A percentile compares a stretch with the other conserved stretches of the same genome.
phyloP scores from a whole-genome alignment of 2,888 invertebrate genomes.

The Zaprionus obscuricornis region DNA sequence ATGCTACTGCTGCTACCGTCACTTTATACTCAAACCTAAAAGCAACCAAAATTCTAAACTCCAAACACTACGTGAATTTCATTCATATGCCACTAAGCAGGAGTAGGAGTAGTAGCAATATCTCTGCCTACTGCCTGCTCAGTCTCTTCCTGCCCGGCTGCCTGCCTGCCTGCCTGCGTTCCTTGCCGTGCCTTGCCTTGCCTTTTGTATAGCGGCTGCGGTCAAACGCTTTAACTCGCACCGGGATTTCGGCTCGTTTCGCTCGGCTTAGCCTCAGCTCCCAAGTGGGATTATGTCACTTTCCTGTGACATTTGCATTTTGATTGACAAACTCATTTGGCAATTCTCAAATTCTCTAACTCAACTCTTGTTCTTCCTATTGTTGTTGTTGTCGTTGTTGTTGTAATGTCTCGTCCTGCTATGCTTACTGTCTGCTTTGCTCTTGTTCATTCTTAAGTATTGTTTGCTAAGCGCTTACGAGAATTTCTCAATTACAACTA shows the following conservation, averaged over 20 bases:
- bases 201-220: conserved; percentile 57
- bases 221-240: conserved; percentile 80
- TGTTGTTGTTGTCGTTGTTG: too few species aligned
- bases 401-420: conserved; percentile 3
- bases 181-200: not conserved
- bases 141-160: not conserved
- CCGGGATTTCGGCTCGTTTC: conserved; percentile 73
- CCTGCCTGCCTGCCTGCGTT: not conserved
- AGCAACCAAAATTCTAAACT: conserved; percentile 52
- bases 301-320: conserved; percentile 81
- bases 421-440: not conserved
- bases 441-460: conserved; percentile 6
- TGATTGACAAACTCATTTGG: conserved; percentile 80
- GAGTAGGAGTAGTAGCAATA: too few species aligned
- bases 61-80: conserved; percentile 47
- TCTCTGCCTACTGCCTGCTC: not conserved
- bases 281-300: conserved; percentile 83
- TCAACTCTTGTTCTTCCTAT: too few species aligned
- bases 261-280: conserved; percentile 70
- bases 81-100: conserved; percentile 56
- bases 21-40: conserved; percentile 1
- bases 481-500: conserved; percentile 67
- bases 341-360: too few species aligned
- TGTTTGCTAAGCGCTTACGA: conserved; percentile 64
- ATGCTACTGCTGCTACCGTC: not conserved